A percentile compares a stretch with the other conserved stretches of the same genome.
These are phyloP conservation scores for Glomeris maerens DNA, from an alignment of 1,140 invertebrate species.

Conservation along the genomic window DNA sequence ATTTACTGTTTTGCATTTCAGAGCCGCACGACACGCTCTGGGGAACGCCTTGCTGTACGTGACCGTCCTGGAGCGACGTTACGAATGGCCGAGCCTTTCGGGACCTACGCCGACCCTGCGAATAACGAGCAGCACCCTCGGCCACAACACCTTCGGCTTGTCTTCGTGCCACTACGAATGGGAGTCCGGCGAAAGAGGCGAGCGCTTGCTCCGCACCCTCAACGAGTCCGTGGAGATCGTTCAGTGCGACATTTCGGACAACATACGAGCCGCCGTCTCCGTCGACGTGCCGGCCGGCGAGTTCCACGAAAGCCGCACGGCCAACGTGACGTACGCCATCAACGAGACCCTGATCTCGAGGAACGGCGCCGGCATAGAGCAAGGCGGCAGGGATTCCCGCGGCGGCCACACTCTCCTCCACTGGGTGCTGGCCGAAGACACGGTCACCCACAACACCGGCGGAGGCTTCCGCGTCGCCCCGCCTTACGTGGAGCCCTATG, in stretches of 20 bases:
- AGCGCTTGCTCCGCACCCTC: slow-evolving; percentile 67
- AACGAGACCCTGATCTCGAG: slow-evolving; percentile 67
- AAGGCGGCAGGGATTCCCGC: slow-evolving; percentile 75
- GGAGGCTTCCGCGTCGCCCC: slow-evolving; percentile 71
- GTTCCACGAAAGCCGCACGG: slow-evolving; percentile 60
- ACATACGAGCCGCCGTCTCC: slow-evolving; percentile 60
- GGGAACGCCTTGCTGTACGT: slow-evolving; percentile 70
- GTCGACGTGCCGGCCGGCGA: slow-evolving; percentile 72
- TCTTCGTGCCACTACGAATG: slow-evolving; percentile 75
- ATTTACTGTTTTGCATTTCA: no score
- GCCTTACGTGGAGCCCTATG: slow-evolving; percentile 89
- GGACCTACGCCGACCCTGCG: slow-evolving; percentile 17
- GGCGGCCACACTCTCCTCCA: slow-evolving; percentile 89
- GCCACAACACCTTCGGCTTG: slow-evolving; percentile 64
- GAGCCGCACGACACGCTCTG: slow-evolving; percentile 56
- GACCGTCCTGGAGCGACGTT: slow-evolving; percentile 41
- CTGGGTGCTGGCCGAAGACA: slow-evolving; percentile 76
- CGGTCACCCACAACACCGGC: slow-evolving; percentile 63
- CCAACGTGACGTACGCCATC: slow-evolving; percentile 68
- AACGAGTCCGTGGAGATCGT: slow-evolving; percentile 72
- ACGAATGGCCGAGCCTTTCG: neutral
- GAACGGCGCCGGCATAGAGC: slow-evolving; percentile 62
- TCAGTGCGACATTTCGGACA: slow-evolving; percentile 63
- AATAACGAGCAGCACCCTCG: slow-evolving; percentile 38
- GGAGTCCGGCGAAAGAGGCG: slow-evolving; percentile 46